Conservation (phyloP, 2,797 vertebrate species). For the Anabas testudineus region DNA sequence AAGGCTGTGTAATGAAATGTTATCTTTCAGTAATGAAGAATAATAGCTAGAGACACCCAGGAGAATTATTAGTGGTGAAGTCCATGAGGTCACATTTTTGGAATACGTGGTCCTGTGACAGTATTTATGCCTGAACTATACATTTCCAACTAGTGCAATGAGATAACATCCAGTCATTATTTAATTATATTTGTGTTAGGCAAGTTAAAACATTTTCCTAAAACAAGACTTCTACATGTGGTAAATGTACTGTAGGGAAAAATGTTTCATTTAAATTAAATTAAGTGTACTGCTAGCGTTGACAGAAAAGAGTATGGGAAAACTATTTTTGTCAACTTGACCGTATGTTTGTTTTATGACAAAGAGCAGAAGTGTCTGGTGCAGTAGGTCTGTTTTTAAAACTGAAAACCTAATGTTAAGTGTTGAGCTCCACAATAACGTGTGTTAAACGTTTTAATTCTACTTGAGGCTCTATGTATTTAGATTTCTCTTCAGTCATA, state of each 20-base stretch:
- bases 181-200: neutral
- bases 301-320: neutral
- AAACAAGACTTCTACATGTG: neutral
- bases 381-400: no score
- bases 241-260: neutral
- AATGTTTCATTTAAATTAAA: no score
- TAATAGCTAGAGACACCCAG: constrained; percentile 5
- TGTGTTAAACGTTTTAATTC: neutral
- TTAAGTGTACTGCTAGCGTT: no score
- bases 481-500: no score
- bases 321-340: no score
- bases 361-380: no score
- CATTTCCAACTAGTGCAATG: neutral
- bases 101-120: neutral
- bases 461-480: neutral
- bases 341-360: no score
- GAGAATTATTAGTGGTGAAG: neutral
- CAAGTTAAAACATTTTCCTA: neutral
- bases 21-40: constrained; percentile 35
- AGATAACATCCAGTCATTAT: neutral
- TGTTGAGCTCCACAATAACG: neutral
- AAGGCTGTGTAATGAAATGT: constrained; percentile 27
- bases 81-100: neutral
- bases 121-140: neutral
- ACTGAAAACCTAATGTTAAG: neutral